Conservation (phyloP, 2,113 vertebrate species). For the Rhineura floridana region DNA sequence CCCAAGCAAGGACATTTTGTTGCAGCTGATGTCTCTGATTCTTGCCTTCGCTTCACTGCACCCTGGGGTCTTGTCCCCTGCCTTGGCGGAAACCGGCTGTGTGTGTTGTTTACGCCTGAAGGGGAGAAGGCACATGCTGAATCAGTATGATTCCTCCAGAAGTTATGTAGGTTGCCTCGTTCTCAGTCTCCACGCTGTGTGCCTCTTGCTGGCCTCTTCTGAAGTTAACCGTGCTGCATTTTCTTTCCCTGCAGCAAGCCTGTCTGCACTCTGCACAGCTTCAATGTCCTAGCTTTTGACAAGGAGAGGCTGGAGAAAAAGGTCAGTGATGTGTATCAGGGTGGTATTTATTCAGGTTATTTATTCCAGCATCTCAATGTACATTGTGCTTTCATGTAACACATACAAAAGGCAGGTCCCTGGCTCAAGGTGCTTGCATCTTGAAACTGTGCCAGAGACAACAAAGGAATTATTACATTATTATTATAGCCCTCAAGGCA, state of each 20-base stretch:
- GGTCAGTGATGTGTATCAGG: conserved; percentile 66
- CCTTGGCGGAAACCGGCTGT: not conserved
- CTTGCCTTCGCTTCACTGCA: not conserved
- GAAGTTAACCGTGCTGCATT: not conserved
- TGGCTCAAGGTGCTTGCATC: not conserved
- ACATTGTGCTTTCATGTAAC: too few relatives aligned
- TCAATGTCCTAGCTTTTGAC: conserved; percentile 86
- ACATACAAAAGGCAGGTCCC: not conserved
- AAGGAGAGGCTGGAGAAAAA: conserved; percentile 86
- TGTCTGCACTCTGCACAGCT: conserved; percentile 82
- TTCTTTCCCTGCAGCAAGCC: conserved; percentile 61
- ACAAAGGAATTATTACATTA: not conserved
- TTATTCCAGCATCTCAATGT: not conserved
- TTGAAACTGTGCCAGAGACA: not conserved
- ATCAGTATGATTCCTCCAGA: not conserved
- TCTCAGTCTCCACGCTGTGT: not conserved
- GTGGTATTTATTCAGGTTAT: fast-evolving
- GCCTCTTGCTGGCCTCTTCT: not conserved
- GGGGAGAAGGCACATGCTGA: not conserved
- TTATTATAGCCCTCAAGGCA: too few relatives aligned
- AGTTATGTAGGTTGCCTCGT: not conserved
- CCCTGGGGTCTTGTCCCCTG: too few relatives aligned
- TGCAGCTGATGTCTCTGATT: not conserved
- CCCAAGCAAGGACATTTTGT: not conserved
- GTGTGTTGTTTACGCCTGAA: not conserved